Evolutionary conservation across 1,140 invertebrate genomes (phyloP).

Genomic region (Eupristina koningsbergeri): DNA sequence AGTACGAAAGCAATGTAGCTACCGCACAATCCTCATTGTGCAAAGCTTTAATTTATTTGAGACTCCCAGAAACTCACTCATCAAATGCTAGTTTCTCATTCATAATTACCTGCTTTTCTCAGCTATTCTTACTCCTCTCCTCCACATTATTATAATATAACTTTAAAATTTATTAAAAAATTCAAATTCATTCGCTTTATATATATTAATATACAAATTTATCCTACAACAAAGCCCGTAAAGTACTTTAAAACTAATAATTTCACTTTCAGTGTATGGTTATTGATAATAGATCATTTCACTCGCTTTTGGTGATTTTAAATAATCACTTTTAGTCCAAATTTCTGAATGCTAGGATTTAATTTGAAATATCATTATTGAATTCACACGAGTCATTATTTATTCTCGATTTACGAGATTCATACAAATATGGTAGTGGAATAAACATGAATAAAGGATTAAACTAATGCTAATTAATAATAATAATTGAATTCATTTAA

Average conservation of each 20-base stretch:
- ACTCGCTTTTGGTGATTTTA: too few species aligned
- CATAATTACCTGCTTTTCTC: conserved; percentile 14
- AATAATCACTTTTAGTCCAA: too few species aligned
- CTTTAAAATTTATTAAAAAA: background rate
- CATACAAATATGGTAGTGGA: conserved; percentile 18
- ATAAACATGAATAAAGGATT: conserved; percentile 23
- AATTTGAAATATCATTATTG: conserved; percentile 46
- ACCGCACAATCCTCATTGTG: background rate
- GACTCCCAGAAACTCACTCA: background rate
- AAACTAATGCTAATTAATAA: conserved; percentile 32
- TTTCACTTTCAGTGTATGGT: background rate
- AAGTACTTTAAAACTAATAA: background rate
- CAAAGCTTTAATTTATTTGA: conserved; percentile 32
- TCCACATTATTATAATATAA: background rate
- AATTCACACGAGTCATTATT: conserved; percentile 12
- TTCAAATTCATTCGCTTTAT: background rate
- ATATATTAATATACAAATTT: background rate
- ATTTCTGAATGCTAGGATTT: conserved; percentile 16
- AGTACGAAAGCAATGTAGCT: background rate
- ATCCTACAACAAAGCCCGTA: too few species aligned
- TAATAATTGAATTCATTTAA: conserved; percentile 34
- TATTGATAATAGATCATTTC: conserved; percentile 20
- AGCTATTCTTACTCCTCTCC: background rate
- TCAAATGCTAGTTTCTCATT: conserved; percentile 18
- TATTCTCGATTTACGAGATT: background rate